phyloP scores from a whole-genome alignment of 92 coral and sea anemone genomes.

The Pocillopora grandis region DNA sequence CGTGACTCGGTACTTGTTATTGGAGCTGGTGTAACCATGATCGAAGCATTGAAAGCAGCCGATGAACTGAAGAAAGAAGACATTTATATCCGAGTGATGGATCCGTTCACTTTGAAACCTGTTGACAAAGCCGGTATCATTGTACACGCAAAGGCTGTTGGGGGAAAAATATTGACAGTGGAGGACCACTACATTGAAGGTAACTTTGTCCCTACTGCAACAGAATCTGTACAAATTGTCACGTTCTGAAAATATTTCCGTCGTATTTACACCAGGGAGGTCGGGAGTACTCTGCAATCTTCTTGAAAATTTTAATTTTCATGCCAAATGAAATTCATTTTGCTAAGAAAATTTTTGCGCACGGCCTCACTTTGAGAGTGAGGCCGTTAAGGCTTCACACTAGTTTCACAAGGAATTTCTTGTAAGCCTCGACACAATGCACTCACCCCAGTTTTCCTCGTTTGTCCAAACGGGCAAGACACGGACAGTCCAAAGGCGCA shows the following conservation, averaged over 20 bases:
- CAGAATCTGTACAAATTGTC: neutral
- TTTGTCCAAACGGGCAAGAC: too few relatives aligned
- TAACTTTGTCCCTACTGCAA: neutral
- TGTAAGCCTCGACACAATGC: too few relatives aligned
- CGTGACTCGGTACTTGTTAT: conserved; percentile 72
- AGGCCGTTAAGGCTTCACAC: too few relatives aligned
- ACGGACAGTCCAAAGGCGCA: too few relatives aligned
- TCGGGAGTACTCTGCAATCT: neutral
- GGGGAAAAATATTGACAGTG: conserved; percentile 83
- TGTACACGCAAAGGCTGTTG: conserved; percentile 75
- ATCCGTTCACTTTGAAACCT: conserved; percentile 93
- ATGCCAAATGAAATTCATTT: too few relatives aligned
- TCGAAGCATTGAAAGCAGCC: conserved; percentile 86
- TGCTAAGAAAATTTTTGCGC: too few relatives aligned
- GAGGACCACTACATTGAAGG: conserved; percentile 98
- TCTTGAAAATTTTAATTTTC: too few relatives aligned
- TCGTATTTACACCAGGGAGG: neutral
- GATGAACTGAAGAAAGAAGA: conserved; percentile 69
- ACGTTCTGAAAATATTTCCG: neutral
- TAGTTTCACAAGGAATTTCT: too few relatives aligned
- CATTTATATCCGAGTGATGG: conserved; percentile 74
- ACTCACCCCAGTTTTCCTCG: too few relatives aligned
- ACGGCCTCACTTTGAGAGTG: too few relatives aligned
- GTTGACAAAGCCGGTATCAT: conserved; percentile 78
- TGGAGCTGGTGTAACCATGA: conserved; percentile 90